phyloP scores from a whole-genome alignment of 2,888 invertebrate species.

The Sinotaia quadrata region DNA sequence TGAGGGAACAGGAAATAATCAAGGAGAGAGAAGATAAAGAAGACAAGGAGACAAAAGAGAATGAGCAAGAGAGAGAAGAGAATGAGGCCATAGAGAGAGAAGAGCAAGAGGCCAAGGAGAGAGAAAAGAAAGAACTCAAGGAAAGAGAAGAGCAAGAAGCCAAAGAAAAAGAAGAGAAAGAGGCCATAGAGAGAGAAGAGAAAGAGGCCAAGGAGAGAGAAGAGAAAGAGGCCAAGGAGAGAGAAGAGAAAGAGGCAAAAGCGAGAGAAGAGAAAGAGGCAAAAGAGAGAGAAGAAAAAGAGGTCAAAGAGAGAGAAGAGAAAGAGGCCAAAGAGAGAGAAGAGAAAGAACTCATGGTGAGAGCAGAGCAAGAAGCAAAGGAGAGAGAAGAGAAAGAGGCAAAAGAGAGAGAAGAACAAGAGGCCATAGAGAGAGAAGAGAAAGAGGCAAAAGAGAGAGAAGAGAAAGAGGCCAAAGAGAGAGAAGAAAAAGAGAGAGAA shows the following conservation, averaged over 20 bases:
- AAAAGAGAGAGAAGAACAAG: neutral
- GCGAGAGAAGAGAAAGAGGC: neutral
- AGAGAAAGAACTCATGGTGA: neutral
- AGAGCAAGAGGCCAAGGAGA: neutral
- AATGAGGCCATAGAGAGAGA: neutral
- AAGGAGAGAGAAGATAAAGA: neutral
- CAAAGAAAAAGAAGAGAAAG: neutral
- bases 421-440: neutral
- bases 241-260: too few relatives aligned
- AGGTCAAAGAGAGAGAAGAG: too few relatives aligned
- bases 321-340: neutral
- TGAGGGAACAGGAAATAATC: neutral
- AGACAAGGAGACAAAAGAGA: neutral
- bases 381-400: neutral
- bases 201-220: too few relatives aligned
- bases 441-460: neutral
- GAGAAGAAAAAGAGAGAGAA: neutral
- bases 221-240: too few relatives aligned
- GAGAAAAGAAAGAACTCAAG: neutral
- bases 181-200: neutral
- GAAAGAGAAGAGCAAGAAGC: neutral
- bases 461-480: neutral
- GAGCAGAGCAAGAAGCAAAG: neutral
- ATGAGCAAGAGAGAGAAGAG: neutral
- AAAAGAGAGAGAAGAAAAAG: neutral